Evolutionary conservation across 2,888 invertebrate genomes (phyloP), one percentile per base, ranked within the genome.

Genomic region (Ichneumoninae sp.): DNA sequence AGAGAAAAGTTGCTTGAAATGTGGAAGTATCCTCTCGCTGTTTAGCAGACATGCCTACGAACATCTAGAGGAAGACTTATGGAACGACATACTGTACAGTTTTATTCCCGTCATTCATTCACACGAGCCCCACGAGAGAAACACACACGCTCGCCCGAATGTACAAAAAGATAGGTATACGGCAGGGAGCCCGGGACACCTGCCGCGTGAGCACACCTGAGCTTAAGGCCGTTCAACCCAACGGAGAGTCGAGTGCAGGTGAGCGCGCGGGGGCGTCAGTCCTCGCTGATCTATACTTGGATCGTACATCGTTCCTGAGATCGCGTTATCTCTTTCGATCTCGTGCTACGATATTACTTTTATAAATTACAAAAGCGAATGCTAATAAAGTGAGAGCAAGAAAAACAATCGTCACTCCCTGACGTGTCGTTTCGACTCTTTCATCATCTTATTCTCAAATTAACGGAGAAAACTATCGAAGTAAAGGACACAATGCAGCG

Each of bases 141-240:
- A 22, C 19, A 36, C 26, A 47, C 69, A 16, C 22, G 33, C 19
- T 36, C 66, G 44, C 22, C 19, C n/a, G 54, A 26, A 71, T 66
- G 52, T 47, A 57, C 36, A 71, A 69, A 36, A 62, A 69, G 33
- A 50, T 69, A 36, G 50, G 62, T 74, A 66, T n/a, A 54, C 40
- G 65, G 33, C 62, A 30, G 33, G 36, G 33, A 69, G 62, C 71
- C 70, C 47, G 72, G 80, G 77, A 84, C 86, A 86, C 85, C 86
- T 86, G 86, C 83, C 82, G 83, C 72, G 80, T 80, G 69, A 80
- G 79, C 76, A 85, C 86, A 86, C 86, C 86, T 86, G 86, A 86
- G 86, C 60, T 54, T 69, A 75, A 86, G 86, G 86, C 72, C 86
- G 78, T 85, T 86, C 86, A 86, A 86, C 86, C 79, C 83, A 77